phyloP scores from a whole-genome alignment of 64 coral and sea anemone species.

The Actinia equina region DNA sequence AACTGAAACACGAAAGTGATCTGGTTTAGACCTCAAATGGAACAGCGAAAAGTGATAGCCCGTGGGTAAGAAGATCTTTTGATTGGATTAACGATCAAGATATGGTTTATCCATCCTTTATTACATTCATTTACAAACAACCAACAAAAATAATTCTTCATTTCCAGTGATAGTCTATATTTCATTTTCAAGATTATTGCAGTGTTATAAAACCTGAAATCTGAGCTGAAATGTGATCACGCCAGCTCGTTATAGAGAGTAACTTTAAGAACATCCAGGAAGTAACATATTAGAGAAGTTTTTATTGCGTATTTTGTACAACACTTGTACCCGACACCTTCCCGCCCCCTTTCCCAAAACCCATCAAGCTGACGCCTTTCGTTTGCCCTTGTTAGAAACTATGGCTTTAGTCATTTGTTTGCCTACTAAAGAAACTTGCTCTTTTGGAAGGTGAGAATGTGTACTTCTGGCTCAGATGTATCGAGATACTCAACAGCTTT shows the following conservation, averaged over 20 bases:
- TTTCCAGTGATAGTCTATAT: conserved; percentile 16
- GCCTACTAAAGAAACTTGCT: background rate
- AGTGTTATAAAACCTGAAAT: background rate
- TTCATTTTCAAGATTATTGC: background rate
- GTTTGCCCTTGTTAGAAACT: background rate
- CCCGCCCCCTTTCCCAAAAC: background rate
- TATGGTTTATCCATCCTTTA: conserved; percentile 1
- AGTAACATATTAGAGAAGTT: conserved; percentile 30
- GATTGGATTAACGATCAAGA: conserved; percentile 13
- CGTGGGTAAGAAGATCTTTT: background rate
- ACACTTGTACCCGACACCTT: conserved; percentile 10
- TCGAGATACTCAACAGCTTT: background rate
- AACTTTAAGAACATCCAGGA: conserved; percentile 17
- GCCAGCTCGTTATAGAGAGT: background rate
- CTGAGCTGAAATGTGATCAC: conserved; percentile 11
- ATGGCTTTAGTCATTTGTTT: background rate
- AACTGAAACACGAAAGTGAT: conserved; percentile 23
- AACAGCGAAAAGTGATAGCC: background rate
- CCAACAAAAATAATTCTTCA: background rate
- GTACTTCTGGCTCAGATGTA: background rate
- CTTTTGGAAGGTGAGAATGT: background rate
- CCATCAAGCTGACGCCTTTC: conserved; percentile 18
- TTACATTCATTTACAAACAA: background rate
- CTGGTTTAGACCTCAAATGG: conserved; percentile 15
- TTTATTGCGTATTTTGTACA: conserved; percentile 9